Conservation (phyloP, 2,113 vertebrate species). For the Eubucco bourcierii region DNA sequence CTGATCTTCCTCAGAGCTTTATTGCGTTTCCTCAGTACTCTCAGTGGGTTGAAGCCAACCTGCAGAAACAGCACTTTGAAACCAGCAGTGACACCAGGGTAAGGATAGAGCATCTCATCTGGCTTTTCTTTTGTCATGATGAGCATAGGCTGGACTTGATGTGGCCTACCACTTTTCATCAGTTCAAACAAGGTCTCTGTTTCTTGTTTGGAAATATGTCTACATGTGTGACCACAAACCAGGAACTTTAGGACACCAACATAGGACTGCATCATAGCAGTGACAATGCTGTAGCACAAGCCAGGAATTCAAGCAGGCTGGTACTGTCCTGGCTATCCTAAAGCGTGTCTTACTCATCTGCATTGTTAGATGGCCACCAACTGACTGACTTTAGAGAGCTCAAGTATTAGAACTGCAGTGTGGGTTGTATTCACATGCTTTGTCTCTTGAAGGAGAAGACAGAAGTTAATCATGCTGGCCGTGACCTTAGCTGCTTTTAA, state of each 20-base stretch:
- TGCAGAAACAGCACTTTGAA: conserved; percentile 57
- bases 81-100: background rate
- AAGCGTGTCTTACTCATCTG: background rate
- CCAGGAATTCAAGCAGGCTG: background rate
- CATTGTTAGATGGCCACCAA: fast-evolving
- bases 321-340: background rate
- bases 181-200: background rate
- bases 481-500: background rate
- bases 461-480: background rate
- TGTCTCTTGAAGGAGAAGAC: background rate
- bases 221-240: background rate
- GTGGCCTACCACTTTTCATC: background rate
- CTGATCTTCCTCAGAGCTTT: conserved; percentile 89
- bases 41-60: conserved; percentile 90
- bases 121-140: background rate
- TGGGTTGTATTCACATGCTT: background rate
- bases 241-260: background rate
- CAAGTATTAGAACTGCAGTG: background rate
- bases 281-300: background rate
- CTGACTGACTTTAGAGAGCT: background rate
- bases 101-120: background rate
- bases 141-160: background rate
- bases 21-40: conserved; percentile 91
- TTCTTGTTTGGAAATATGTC: background rate
- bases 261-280: background rate